Evolutionary conservation across 2,113 vertebrate species (phyloP).

Genomic region (Helogale parvula): DNA sequence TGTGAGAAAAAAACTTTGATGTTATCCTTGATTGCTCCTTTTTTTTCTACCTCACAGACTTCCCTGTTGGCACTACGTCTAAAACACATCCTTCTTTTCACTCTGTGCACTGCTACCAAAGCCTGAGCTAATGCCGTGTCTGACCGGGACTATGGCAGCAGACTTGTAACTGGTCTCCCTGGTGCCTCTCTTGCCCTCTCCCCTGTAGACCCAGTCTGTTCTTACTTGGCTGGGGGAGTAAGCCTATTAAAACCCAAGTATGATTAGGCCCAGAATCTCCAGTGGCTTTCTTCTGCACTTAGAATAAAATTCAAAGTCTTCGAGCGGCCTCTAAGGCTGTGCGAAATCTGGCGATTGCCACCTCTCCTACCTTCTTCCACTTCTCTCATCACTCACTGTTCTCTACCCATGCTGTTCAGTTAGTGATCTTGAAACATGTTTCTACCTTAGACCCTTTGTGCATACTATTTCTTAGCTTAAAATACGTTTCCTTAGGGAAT

Average conservation of each 20-base stretch:
- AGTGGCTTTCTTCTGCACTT: background rate
- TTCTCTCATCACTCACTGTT: background rate
- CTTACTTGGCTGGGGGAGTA: background rate
- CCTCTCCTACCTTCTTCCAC: background rate
- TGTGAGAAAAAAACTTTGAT: background rate
- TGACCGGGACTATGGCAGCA: background rate
- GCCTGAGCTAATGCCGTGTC: background rate
- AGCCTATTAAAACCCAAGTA: background rate
- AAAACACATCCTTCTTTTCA: background rate
- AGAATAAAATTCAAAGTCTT: background rate
- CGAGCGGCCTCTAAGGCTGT: background rate
- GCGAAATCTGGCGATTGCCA: background rate
- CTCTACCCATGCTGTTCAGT: background rate
- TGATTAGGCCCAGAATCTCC: background rate
- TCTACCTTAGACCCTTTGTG: background rate
- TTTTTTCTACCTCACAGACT: background rate
- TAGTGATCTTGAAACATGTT: background rate
- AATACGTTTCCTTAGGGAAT: background rate
- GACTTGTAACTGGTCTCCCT: background rate
- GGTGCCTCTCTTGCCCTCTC: accelerated
- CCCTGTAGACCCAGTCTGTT: background rate
- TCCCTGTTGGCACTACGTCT: background rate
- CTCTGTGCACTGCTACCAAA: background rate
- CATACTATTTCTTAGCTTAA: background rate
- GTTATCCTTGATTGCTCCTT: background rate